Evolutionary conservation across 1,140 invertebrate genomes (phyloP).

Genomic region (Leptonema lineaticorne): DNA sequence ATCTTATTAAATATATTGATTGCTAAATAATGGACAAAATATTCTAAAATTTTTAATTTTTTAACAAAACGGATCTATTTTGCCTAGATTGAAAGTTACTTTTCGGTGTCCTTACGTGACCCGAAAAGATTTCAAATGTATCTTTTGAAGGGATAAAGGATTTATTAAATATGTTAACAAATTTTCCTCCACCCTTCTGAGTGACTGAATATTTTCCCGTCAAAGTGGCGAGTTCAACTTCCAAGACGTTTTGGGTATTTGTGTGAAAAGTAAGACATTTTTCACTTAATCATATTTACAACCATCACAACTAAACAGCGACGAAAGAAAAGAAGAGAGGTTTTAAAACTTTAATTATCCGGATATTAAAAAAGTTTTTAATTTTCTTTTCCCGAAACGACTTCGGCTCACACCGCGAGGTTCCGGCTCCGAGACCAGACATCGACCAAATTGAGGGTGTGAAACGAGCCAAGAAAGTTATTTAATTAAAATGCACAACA

Average conservation of each 20-base stretch:
- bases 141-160: no score
- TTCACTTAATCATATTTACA: conserved; percentile 30
- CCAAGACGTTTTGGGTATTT: background rate
- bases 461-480: conserved; percentile 22
- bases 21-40: no score
- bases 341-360: conserved; percentile 38
- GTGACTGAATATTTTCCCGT: no score
- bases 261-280: conserved; percentile 5
- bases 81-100: no score
- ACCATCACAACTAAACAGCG: conserved; percentile 5
- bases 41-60: no score
- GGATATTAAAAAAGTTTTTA: conserved; percentile 39
- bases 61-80: no score
- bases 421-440: background rate
- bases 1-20: no score
- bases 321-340: conserved; percentile 15
- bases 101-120: no score
- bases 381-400: conserved; percentile 31
- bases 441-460: no score
- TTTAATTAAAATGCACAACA: conserved; percentile 27
- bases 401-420: background rate
- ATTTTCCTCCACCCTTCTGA: background rate
- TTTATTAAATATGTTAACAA: no score
- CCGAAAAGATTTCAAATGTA: no score
- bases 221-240: no score